Evolutionary conservation across 2,888 invertebrate species (phyloP).

Genomic region (Pterostichus madidus): DNA sequence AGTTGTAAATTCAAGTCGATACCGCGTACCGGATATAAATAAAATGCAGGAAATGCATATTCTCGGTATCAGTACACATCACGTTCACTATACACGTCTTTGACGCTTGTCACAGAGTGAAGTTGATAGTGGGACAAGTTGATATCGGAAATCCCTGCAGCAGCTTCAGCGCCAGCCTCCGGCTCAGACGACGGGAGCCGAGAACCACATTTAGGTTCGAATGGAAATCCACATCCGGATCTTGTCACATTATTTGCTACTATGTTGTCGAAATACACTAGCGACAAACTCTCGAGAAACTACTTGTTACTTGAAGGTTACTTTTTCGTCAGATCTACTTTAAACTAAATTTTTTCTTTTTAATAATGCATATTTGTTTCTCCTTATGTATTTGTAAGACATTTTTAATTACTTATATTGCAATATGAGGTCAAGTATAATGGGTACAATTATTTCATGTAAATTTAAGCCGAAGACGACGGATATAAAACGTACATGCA

Average conservation of each 20-base stretch:
- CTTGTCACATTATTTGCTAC: constrained; percentile 43
- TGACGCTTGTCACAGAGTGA: constrained; percentile 35
- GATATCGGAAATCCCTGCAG: constrained; percentile 39
- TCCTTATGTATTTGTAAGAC: no score
- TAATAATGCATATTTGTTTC: no score
- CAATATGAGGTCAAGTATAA: no score
- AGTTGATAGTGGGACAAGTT: constrained; percentile 42
- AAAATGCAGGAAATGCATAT: constrained; percentile 44
- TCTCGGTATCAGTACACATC: constrained; percentile 26
- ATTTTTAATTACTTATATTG: no score
- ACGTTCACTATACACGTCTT: constrained; percentile 10
- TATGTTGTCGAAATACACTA: constrained; percentile 3
- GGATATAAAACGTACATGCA: no score
- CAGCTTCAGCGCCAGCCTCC: constrained; percentile 6
- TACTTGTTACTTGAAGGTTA: not conserved
- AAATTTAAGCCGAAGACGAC: no score
- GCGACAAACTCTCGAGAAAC: no score
- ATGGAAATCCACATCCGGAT: constrained; percentile 41
- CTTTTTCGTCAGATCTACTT: no score
- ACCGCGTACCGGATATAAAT: constrained; percentile 10
- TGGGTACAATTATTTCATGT: no score
- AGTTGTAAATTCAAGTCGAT: constrained; percentile 27
- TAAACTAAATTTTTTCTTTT: no score
- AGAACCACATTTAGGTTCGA: constrained; percentile 35
- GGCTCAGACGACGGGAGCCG: not conserved